Conservation (phyloP, 2,113 vertebrate genomes). For the Falco punctatus region DNA sequence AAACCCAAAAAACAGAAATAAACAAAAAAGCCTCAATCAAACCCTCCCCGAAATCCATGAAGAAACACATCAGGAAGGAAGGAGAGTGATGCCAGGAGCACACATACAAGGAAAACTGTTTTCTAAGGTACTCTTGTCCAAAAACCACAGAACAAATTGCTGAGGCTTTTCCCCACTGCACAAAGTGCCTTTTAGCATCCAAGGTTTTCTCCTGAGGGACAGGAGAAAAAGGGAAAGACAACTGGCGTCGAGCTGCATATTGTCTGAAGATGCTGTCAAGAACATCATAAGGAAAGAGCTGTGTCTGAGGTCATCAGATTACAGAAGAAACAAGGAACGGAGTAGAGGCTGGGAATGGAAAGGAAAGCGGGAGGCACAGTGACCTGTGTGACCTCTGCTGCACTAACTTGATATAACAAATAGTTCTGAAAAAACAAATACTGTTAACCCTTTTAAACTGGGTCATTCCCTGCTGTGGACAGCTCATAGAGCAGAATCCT, state of each 20-base stretch:
- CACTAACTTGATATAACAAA: conserved; percentile 81
- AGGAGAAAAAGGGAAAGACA: conserved; percentile 47
- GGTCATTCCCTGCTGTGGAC: conserved; percentile 66
- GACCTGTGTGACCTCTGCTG: conserved; percentile 72
- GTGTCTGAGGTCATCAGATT: conserved; percentile 78
- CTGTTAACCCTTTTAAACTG: conserved; percentile 78
- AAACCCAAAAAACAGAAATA: neutral
- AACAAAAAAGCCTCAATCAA: neutral
- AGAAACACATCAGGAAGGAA: neutral
- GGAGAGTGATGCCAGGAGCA: neutral
- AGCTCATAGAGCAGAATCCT: conserved; percentile 8
- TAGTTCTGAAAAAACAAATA: conserved; percentile 76
- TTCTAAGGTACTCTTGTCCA: conserved; percentile 41
- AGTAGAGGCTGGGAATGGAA: conserved; percentile 35
- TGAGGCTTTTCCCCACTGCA: neutral
- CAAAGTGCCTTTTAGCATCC: conserved; percentile 74
- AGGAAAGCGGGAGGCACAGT: conserved; percentile 4
- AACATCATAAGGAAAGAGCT: conserved; percentile 73
- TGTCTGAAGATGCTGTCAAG: conserved; percentile 74
- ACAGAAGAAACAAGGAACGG: conserved; percentile 58
- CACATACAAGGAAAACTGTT: conserved; percentile 3
- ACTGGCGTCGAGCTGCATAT: conserved; percentile 67
- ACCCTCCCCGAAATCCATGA: no score
- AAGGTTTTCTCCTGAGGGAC: conserved; percentile 65
- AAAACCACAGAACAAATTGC: conserved; percentile 68